Evolutionary conservation across 2,888 invertebrate species (phyloP), one percentile per base, ranked within the genome.

Genomic region (Platycnemis pennipes): DNA sequence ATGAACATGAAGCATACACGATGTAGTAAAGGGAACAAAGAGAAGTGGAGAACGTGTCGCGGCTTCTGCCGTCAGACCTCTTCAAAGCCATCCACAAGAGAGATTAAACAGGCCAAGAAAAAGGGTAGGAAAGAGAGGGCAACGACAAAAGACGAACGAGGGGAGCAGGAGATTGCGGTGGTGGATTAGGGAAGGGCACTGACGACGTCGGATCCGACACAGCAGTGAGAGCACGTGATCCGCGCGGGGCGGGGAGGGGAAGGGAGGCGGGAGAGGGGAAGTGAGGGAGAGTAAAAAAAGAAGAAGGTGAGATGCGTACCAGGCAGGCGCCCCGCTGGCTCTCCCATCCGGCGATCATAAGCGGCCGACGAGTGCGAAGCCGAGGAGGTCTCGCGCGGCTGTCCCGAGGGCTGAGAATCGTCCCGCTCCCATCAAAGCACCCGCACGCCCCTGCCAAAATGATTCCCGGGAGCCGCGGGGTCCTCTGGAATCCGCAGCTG

Each of bases 331-430:
- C 53, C 53, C 53, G 89, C 31, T 19, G 53, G 4, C 53, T 53
- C 49, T 37, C 31, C 56, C 91, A 63, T 77, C 37, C 77, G 91
- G 91, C 63, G n/a, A 37, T 77, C 77, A 63, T 56, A 91, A 13
- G 91, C 91, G 63, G 44, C 63, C 63, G 44, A 37, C 22, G 44
- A 45, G 26, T 22, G 44, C 44, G 42, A 37, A 31, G 26, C 2
- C 37, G 77, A 5, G 13, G 77, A 31, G 77, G 16, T 0, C 77
- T 31, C 77, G 37, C 77, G 77, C 77, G 13, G 8, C 77, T 77
- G 4, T 26, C 37, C 77, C 77, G 37, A 77, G 77, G 13, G n/a
- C 2, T 26, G 77, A 37, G 77, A 77, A 11, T 77, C 37, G 37
- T 1, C 16, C 77, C 31, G 37, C 77, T 77, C 77, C 77, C 77